Percentiles rank a stretch among this genome's conserved stretches.
These are phyloP conservation scores for Cosmia pyralina DNA, from an alignment of 2,888 invertebrate genomes.

Conservation along the genomic window DNA sequence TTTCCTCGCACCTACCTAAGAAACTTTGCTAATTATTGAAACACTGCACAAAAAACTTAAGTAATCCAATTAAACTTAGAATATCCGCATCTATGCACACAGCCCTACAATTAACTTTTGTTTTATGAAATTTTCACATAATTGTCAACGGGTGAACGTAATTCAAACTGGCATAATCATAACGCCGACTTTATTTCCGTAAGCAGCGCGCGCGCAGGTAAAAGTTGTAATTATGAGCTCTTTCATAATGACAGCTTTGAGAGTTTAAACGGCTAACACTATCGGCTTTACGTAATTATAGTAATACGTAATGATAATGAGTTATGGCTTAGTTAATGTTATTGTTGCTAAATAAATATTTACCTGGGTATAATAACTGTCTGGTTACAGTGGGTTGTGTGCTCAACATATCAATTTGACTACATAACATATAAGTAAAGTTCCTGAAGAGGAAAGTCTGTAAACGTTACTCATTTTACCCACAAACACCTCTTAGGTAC, in stretches of 20 bases:
- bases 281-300: constrained; percentile 53
- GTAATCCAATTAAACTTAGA: constrained; percentile 23
- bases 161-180: constrained; percentile 61
- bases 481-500: neutral
- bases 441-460: neutral
- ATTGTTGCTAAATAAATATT: constrained; percentile 9
- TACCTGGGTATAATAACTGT: neutral
- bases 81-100: constrained; percentile 34
- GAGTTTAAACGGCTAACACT: constrained; percentile 48
- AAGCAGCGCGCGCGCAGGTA: constrained; percentile 57
- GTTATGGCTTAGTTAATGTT: constrained; percentile 7
- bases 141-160: constrained; percentile 62
- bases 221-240: constrained; percentile 63
- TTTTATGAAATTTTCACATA: constrained; percentile 63
- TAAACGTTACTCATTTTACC: neutral
- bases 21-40: neutral
- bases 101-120: constrained; percentile 57
- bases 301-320: constrained; percentile 46
- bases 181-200: constrained; percentile 57
- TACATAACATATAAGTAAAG: neutral
- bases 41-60: neutral
- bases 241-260: constrained; percentile 54
- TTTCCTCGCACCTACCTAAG: neutral
- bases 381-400: neutral
- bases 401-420: too few species aligned